Evolutionary conservation across 2,113 vertebrate genomes (phyloP), one percentile per base, ranked within the genome.

Genomic region (Chascanopsetta lugubris): DNA sequence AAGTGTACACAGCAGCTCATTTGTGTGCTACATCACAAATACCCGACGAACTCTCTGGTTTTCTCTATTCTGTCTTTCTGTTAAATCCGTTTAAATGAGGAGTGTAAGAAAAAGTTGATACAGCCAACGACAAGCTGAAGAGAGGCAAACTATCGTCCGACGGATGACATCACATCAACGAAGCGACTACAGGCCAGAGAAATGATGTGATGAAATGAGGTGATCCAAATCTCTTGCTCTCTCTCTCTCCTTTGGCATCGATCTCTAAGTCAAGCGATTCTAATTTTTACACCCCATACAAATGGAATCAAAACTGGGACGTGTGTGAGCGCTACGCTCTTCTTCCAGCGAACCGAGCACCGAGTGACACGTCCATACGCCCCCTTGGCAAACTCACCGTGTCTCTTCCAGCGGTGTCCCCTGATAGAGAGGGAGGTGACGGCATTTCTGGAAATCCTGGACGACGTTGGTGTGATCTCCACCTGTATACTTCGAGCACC

Each of bases 361-460:
- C 13, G 13, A 22, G 22, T 17, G 6, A 13, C 53, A 20, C n/a
- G 25, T 12, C 11, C 15, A 12, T 38, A 17, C 36, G 17, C 2
- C 24, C 8, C 29, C 29, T 38, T 42, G 6, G 36, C 21, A n/a
- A n/a, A n/a, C 96, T 96, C 91, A 99, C 97, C 97, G 65, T 98
- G 95, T 87, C 96, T 95, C 93, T 99, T 99, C 97, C 97, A 99
- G 70, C 97, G 95, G 69, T 99, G 97, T 3, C 97, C 96, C 72
- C 97, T 91, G 85, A 99, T 99, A 49, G 97, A 99, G 84, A 98
- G 94, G 74, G 97, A 99, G 40, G 97, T 99, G 72, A 99, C 97
- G 60, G 97, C 97, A 72, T 99, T 99, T 75, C 97, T 93, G 79
- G 97, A 99, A 91, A 99, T 98, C 86, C 96, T 94, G 47, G 96